Evolutionary conservation across 2,113 vertebrate species (phyloP).

Genomic region (Rhinopomastus cyanomelas): DNA sequence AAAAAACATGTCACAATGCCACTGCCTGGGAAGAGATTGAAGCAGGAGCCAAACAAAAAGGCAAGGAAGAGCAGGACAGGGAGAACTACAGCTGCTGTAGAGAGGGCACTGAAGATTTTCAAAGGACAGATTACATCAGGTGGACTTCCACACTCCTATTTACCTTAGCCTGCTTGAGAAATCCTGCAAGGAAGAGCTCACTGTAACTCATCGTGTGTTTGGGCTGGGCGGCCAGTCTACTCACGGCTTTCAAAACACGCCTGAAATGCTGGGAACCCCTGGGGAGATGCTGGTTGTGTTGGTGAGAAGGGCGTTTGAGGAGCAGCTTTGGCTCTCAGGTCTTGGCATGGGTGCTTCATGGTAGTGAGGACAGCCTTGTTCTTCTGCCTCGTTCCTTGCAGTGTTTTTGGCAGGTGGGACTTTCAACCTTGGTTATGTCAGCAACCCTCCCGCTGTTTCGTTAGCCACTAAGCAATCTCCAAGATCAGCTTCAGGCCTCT

Average conservation of each 20-base stretch:
- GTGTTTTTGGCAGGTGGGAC: not conserved
- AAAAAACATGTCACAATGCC: not conserved
- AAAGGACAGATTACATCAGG: not conserved
- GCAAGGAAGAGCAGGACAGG: not conserved
- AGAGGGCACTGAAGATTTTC: not conserved
- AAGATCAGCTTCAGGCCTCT: not conserved
- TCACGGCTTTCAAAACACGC: not conserved
- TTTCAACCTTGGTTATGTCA: not conserved
- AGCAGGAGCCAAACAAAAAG: not conserved
- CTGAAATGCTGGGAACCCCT: not conserved
- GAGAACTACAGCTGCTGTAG: not conserved
- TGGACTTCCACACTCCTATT: not conserved
- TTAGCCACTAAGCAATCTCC: not conserved
- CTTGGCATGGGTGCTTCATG: fast-evolving
- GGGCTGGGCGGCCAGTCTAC: not conserved
- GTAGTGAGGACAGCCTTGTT: not conserved
- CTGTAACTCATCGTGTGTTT: not conserved
- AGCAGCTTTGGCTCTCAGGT: not conserved
- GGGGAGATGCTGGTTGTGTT: fast-evolving
- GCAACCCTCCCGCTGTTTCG: not conserved
- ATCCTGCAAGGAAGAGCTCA: not conserved
- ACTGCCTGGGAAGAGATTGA: not conserved
- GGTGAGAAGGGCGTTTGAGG: not conserved
- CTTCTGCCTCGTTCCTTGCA: not conserved
- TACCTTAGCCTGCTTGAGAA: not conserved